A percentile compares a stretch with the other conserved stretches of the same genome.
Conservation (phyloP, 2,797 vertebrate species). For the Myotis daubentonii region DNA sequence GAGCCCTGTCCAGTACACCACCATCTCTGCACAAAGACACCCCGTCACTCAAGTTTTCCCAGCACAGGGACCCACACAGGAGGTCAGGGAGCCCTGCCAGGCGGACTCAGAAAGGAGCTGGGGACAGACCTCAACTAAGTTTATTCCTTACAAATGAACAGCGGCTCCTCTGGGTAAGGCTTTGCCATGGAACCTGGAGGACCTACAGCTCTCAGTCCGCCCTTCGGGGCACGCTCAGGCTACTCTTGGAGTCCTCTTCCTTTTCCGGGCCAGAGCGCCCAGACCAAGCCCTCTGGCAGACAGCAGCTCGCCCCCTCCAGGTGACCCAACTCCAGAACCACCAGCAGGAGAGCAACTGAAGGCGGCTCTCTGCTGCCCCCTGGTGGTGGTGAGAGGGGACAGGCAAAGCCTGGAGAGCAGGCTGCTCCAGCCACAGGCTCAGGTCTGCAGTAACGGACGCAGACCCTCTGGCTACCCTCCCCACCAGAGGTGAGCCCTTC, state of each 20-base stretch:
- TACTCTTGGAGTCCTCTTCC: not conserved
- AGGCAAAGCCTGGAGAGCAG: not conserved
- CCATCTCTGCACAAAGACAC: not conserved
- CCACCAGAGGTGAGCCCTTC: no score
- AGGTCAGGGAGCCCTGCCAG: not conserved
- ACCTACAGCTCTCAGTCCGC: not conserved
- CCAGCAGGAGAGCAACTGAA: rapidly evolving
- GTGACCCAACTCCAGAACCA: rapidly evolving
- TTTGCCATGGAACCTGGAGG: not conserved
- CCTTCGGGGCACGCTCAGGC: rapidly evolving
- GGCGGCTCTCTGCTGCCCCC: slow-evolving; percentile 73
- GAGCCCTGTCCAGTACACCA: not conserved
- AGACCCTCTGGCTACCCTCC: rapidly evolving
- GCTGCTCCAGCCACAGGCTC: no score
- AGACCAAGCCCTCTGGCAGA: not conserved
- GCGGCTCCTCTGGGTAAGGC: not conserved
- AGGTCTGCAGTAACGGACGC: rapidly evolving
- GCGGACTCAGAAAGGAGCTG: not conserved
- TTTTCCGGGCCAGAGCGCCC: not conserved
- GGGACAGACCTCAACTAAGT: not conserved
- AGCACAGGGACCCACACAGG: not conserved
- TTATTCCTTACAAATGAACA: not conserved
- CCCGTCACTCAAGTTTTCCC: not conserved
- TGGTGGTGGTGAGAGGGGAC: not conserved
- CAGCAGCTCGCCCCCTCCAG: not conserved